Percentiles rank a stretch among this genome's conserved stretches.
Evolutionary conservation across 2,113 vertebrate species (phyloP).

Genomic region (Amblyornis subalaris): DNA sequence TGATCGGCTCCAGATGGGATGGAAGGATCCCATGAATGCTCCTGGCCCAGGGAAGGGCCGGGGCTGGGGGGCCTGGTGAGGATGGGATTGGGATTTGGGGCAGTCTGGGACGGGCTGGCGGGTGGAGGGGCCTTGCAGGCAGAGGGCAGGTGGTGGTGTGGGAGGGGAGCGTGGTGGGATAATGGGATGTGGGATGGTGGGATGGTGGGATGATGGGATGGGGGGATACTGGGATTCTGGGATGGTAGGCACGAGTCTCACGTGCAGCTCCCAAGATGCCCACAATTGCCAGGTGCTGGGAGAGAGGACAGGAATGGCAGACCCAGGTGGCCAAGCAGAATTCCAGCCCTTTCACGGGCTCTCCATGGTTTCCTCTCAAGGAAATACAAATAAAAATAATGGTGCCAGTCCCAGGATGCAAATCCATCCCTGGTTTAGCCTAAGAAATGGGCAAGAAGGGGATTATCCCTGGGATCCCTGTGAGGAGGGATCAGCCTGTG

Average conservation of each 20-base stretch:
- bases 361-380: neutral
- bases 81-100: accelerated
- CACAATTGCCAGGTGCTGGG: neutral
- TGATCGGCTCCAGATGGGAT: constrained; percentile 9
- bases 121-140: neutral
- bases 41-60: neutral
- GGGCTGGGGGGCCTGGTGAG: neutral
- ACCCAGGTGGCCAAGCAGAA: neutral
- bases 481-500: neutral
- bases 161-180: accelerated
- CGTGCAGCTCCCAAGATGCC: neutral
- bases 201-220: neutral
- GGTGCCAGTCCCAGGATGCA: neutral
- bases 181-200: neutral
- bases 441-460: neutral
- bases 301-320: neutral
- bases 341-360: neutral
- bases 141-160: neutral
- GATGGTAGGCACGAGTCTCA: neutral
- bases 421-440: neutral
- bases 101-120: neutral
- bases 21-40: neutral
- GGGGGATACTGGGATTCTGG: neutral
- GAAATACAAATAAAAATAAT: neutral
- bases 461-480: neutral